Conservation (phyloP, 53 echinoderm and acorn worm species). For the Henricia sp. region DNA sequence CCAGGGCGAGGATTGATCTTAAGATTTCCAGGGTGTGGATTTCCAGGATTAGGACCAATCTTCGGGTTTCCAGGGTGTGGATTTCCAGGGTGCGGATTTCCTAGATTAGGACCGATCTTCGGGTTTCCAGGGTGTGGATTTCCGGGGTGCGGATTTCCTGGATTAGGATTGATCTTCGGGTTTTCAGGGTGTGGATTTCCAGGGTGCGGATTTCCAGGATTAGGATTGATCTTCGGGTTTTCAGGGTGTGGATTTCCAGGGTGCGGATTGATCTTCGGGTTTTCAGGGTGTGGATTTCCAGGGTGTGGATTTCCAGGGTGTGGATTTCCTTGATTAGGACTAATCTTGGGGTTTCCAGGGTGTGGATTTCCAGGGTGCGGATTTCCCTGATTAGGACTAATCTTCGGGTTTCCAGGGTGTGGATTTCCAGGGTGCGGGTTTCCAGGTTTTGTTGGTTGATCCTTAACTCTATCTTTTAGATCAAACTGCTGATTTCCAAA, state of each 20-base stretch:
- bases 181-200: neutral
- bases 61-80: conserved; percentile 21
- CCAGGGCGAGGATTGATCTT: neutral
- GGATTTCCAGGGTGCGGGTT: conserved; percentile 4
- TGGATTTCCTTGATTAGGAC: neutral
- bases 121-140: neutral
- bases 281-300: neutral
- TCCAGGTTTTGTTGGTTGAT: too few species aligned
- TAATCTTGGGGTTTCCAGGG: too few species aligned
- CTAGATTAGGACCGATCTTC: too few species aligned
- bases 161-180: neutral
- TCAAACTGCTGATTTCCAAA: too few species aligned
- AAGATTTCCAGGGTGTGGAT: neutral
- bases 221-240: too few species aligned
- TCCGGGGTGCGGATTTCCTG: conserved; percentile 8
- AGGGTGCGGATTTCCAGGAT: neutral
- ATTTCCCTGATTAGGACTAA: neutral
- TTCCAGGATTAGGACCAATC: too few species aligned
- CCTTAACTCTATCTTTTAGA: too few species aligned
- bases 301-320: neutral
- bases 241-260: neutral
- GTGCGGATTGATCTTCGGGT: too few species aligned
- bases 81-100: conserved; percentile 10
- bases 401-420: neutral
- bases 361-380: neutral